These are phyloP conservation scores for Onychomys leucogaster DNA, from an alignment of 2,797 vertebrate species.

Conservation along the genomic window DNA sequence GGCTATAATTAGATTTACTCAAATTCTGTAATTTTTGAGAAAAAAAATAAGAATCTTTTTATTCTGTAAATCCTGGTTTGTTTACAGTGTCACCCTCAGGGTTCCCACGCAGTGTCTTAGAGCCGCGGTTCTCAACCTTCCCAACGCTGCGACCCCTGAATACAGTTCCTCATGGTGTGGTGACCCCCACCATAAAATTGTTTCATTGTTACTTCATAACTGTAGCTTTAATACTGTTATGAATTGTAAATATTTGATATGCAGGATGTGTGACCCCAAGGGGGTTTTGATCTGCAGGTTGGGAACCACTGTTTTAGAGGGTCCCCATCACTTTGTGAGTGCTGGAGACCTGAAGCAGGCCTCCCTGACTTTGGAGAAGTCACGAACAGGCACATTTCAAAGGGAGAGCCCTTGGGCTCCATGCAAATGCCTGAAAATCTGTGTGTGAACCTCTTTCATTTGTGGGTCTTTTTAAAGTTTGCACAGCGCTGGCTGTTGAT, in stretches of 20 bases:
- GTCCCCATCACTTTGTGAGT: neutral
- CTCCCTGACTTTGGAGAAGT: neutral
- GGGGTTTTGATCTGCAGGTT: neutral
- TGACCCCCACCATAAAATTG: neutral
- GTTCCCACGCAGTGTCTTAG: neutral
- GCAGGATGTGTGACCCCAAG: neutral
- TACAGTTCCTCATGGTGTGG: neutral
- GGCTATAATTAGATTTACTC: conserved; percentile 34
- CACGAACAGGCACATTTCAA: neutral
- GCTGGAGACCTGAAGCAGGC: neutral
- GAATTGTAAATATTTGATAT: neutral
- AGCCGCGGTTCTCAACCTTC: neutral
- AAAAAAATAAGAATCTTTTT: neutral
- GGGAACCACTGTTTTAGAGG: neutral
- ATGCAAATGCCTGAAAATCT: neutral
- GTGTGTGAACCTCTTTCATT: neutral
- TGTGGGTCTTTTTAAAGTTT: conserved; percentile 42
- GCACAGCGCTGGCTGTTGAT: conserved; percentile 29
- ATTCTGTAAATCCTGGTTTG: neutral
- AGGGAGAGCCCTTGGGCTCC: conserved; percentile 1
- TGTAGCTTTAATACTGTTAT: neutral
- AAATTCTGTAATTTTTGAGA: neutral
- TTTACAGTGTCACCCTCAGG: neutral
- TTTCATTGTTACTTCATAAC: no score
- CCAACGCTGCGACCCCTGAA: neutral